Conservation (phyloP, 2,113 vertebrate genomes). For the Istiophorus platypterus region DNA sequence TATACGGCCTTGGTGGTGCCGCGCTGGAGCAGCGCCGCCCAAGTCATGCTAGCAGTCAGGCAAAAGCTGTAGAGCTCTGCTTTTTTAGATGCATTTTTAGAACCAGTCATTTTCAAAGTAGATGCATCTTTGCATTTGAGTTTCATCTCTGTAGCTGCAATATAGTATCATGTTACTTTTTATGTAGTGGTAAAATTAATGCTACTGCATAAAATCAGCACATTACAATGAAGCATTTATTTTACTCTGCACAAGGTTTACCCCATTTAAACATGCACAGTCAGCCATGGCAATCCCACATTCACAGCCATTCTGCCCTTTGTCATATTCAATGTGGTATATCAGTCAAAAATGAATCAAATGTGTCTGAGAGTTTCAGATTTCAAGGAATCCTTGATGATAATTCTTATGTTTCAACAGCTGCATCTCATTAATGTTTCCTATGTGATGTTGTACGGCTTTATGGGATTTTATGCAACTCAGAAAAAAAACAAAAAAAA, state of each 20-base stretch:
- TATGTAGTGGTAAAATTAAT: slow-evolving; percentile 20
- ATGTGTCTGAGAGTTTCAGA: slow-evolving; percentile 33
- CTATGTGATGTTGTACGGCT: slow-evolving; percentile 38
- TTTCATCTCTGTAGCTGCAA: slow-evolving; percentile 22
- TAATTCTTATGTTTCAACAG: slow-evolving; percentile 8
- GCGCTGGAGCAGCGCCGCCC: slow-evolving; percentile 39
- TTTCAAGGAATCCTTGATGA: slow-evolving; percentile 3
- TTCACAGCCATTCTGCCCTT: slow-evolving; percentile 13
- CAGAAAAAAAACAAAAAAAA: neutral
- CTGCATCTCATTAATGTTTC: slow-evolving; percentile 10
- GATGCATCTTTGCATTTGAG: slow-evolving; percentile 7
- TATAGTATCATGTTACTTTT: slow-evolving; percentile 5
- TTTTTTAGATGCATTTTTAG: slow-evolving; percentile 14
- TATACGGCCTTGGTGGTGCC: slow-evolving; percentile 69
- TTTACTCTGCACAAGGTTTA: neutral
- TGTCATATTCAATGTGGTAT: neutral
- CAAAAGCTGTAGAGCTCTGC: slow-evolving; percentile 25
- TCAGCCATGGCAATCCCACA: neutral
- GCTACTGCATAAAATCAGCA: slow-evolving; percentile 41
- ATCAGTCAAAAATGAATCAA: slow-evolving; percentile 17
- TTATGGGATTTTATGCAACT: neutral
- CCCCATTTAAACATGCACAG: neutral
- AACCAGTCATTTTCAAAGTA: neutral
- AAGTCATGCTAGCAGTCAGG: slow-evolving; percentile 48
- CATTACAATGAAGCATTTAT: slow-evolving; percentile 34